phyloP scores from a whole-genome alignment of 2,888 invertebrate genomes.

The Drosophila nigricruria region DNA sequence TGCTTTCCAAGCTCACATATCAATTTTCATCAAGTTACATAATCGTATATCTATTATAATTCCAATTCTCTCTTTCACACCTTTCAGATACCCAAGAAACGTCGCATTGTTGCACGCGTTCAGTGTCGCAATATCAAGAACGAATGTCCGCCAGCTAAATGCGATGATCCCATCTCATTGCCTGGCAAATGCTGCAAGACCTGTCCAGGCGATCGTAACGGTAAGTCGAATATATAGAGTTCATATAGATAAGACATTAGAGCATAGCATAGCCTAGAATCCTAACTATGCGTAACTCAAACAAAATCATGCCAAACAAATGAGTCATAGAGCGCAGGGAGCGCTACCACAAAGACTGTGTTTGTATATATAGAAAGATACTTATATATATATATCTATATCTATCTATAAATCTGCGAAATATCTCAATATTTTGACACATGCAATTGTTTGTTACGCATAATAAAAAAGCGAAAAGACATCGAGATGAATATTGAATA shows the following conservation, averaged over 20 bases:
- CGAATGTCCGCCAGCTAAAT: conserved; percentile 94
- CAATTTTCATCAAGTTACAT: not conserved
- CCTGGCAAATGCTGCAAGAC: conserved; percentile 96
- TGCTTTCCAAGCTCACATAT: not conserved
- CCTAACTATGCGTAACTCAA: conserved; percentile 1
- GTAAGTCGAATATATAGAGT: conserved; percentile 86
- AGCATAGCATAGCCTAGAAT: not conserved
- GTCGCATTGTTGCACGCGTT: conserved; percentile 94
- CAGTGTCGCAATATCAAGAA: conserved; percentile 96
- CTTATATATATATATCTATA: not conserved
- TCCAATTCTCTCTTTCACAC: not conserved
- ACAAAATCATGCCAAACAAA: conserved; percentile 51
- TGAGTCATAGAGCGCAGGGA: conserved; percentile 39
- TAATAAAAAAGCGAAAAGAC: conserved; percentile 37
- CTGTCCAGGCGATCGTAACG: conserved; percentile 92
- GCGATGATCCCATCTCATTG: conserved; percentile 93
- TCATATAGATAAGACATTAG: conserved; percentile 1
- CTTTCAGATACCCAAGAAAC: conserved; percentile 93
- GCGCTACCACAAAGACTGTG: not conserved
- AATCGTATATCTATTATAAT: not conserved
- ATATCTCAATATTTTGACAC: conserved; percentile 80
- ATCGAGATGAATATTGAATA: conserved; percentile 29
- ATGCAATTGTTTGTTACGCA: conserved; percentile 65
- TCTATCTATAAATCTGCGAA: conserved; percentile 49
- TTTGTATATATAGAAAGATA: not conserved